phyloP scores from a whole-genome alignment of 2,797 vertebrate genomes.

The Potorous gilbertii region DNA sequence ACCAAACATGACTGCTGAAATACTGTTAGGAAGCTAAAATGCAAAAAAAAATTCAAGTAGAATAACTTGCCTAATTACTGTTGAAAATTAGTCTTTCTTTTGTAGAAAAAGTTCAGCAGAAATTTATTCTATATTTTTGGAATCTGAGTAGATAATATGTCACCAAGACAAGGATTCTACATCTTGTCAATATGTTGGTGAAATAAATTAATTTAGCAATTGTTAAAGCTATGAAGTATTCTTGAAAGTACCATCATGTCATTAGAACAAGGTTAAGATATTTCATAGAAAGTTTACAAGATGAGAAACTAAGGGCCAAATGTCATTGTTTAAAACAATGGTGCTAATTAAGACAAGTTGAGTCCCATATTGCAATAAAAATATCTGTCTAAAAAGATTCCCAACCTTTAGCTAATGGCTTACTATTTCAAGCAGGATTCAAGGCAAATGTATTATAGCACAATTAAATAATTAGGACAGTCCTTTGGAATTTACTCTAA shows the following conservation, averaged over 20 bases:
- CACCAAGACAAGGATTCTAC: slow-evolving; percentile 19
- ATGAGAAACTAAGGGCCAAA: neutral
- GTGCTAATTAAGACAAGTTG: neutral
- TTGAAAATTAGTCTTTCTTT: slow-evolving; percentile 22
- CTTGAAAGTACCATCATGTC: slow-evolving; percentile 5
- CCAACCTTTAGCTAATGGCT: slow-evolving; percentile 22
- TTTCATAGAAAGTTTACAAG: slow-evolving; percentile 18
- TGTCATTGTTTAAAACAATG: neutral
- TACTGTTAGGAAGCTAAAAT: slow-evolving; percentile 32
- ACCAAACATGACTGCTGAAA: slow-evolving; percentile 37
- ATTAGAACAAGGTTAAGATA: slow-evolving; percentile 14
- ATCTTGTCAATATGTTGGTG: slow-evolving; percentile 47
- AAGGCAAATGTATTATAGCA: neutral
- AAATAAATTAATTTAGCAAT: slow-evolving; percentile 41
- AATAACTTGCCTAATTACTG: slow-evolving; percentile 9
- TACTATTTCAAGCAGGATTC: slow-evolving; percentile 30
- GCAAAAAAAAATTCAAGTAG: slow-evolving; percentile 7
- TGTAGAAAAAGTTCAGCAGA: slow-evolving; percentile 32
- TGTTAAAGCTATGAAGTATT: slow-evolving; percentile 43
- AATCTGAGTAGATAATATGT: slow-evolving; percentile 39
- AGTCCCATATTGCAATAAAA: neutral
- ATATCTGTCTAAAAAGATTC: neutral
- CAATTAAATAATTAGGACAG: slow-evolving; percentile 8
- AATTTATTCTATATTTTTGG: slow-evolving; percentile 43
- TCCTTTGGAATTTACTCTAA: neutral